Percentiles rank a stretch among this genome's conserved stretches.
These are phyloP conservation scores for Porites divaricata DNA, from an alignment of 92 coral and sea anemone species.

Conservation along the genomic window DNA sequence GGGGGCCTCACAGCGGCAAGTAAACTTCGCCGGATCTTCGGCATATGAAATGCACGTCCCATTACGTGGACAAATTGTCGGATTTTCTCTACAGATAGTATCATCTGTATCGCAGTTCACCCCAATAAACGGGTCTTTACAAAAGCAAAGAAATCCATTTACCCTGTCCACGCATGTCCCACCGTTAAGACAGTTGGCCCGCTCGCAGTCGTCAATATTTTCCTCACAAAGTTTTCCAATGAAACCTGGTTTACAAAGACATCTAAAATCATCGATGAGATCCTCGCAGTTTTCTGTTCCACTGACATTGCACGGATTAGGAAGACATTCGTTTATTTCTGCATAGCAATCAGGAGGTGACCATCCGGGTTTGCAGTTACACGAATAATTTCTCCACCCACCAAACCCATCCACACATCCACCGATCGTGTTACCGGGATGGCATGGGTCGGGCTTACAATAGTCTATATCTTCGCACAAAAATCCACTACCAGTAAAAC, in stretches of 20 bases:
- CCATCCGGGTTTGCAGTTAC: slow-evolving; percentile 76
- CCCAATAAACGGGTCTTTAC: slow-evolving; percentile 74
- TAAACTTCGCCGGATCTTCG: slow-evolving; percentile 49
- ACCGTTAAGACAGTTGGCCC: slow-evolving; percentile 67
- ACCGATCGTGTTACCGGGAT: slow-evolving; percentile 54
- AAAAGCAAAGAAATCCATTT: slow-evolving; percentile 69
- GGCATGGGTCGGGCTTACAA: slow-evolving; percentile 72
- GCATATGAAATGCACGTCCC: slow-evolving; percentile 79
- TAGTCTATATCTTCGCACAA: slow-evolving; percentile 67
- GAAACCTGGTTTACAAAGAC: slow-evolving; percentile 71
- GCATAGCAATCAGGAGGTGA: slow-evolving; percentile 76
- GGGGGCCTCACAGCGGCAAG: slow-evolving; percentile 72
- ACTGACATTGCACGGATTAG: slow-evolving; percentile 55
- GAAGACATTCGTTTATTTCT: slow-evolving; percentile 62
- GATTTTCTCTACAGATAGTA: slow-evolving; percentile 64
- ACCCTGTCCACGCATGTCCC: slow-evolving; percentile 78
- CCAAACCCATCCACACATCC: slow-evolving; percentile 74
- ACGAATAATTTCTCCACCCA: slow-evolving; percentile 76
- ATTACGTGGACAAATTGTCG: slow-evolving; percentile 66
- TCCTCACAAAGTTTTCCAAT: slow-evolving; percentile 62
- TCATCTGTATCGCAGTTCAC: slow-evolving; percentile 82
- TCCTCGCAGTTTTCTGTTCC: slow-evolving; percentile 67
- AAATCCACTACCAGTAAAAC: slow-evolving; percentile 70
- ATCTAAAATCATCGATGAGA: slow-evolving; percentile 57
- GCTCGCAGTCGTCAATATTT: slow-evolving; percentile 56